Conservation (phyloP, 2,888 invertebrate species). For the Drosophila koepferae region DNA sequence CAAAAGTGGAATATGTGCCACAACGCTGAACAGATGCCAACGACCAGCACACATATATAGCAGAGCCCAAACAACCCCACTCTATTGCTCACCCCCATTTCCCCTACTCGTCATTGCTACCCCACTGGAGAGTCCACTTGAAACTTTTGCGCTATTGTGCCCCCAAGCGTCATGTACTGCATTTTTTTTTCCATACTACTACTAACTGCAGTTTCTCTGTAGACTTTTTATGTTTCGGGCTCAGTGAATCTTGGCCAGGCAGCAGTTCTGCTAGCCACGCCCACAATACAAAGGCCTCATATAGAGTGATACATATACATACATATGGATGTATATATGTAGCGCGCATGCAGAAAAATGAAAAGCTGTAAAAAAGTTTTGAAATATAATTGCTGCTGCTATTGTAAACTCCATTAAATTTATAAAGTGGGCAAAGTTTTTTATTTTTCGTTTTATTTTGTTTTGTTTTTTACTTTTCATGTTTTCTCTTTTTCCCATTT, state of each 20-base stretch:
- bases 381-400: conserved; percentile 74
- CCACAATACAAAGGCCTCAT: conserved; percentile 33
- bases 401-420: conserved; percentile 65
- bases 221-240: conserved; percentile 56
- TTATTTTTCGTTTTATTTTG: conserved; percentile 10
- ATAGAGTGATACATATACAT: conserved; percentile 7
- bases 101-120: conserved; percentile 5
- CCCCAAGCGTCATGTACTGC: conserved; percentile 60
- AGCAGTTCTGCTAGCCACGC: conserved; percentile 34
- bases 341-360: conserved; percentile 17
- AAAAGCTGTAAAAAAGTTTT: conserved; percentile 67
- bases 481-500: not conserved
- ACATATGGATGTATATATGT: conserved; percentile 1
- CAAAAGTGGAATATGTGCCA: conserved; percentile 80
- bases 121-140: conserved; percentile 69
- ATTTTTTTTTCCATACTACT: conserved; percentile 14
- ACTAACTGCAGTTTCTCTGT: conserved; percentile 39
- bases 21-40: conserved; percentile 75
- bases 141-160: conserved; percentile 75
- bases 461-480: not conserved
- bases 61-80: conserved; percentile 12
- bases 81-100: no score
- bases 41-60: conserved; percentile 45
- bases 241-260: conserved; percentile 66
- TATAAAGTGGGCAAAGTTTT: conserved; percentile 61